Conservation (phyloP, 1,140 invertebrate genomes). For the Camponotus floridanus region DNA sequence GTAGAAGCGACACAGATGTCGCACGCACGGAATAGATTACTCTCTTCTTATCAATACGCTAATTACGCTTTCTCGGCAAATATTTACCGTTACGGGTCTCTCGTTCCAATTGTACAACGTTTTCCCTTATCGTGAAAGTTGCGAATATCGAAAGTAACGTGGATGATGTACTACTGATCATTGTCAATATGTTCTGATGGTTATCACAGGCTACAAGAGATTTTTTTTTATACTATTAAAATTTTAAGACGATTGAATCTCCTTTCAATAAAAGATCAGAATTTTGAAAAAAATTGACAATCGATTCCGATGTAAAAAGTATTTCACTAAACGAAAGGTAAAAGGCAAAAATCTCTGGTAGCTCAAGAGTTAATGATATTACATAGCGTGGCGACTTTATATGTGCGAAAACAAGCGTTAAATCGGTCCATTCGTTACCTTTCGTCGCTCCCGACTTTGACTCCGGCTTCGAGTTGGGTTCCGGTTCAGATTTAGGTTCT, state of each 20-base stretch:
- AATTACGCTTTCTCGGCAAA: constrained; percentile 55
- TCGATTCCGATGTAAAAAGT: background rate
- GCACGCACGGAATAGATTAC: constrained; percentile 14
- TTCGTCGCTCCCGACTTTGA: constrained; percentile 76
- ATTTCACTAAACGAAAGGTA: background rate
- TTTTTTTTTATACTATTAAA: constrained; percentile 3
- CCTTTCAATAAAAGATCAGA: background rate
- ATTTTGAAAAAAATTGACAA: background rate
- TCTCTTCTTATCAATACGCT: constrained; percentile 46
- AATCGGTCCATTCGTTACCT: constrained; percentile 75
- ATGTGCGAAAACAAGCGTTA: constrained; percentile 61
- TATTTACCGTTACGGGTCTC: constrained; percentile 42
- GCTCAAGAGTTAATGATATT: constrained; percentile 48
- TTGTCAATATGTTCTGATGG: constrained; percentile 22
- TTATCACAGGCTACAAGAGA: constrained; percentile 42
- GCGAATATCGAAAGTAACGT: constrained; percentile 43
- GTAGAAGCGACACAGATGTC: constrained; percentile 15
- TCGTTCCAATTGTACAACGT: constrained; percentile 39
- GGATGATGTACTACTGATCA: constrained; percentile 32
- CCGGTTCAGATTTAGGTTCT: constrained; percentile 77
- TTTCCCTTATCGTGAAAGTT: constrained; percentile 55
- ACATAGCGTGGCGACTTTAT: constrained; percentile 41
- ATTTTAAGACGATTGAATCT: constrained; percentile 1
- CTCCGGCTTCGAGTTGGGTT: constrained; percentile 78
- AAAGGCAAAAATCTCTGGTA: constrained; percentile 52